These are phyloP conservation scores for Drosophila busckii DNA, from an alignment of 1,140 invertebrate genomes.

Conservation along the genomic window DNA sequence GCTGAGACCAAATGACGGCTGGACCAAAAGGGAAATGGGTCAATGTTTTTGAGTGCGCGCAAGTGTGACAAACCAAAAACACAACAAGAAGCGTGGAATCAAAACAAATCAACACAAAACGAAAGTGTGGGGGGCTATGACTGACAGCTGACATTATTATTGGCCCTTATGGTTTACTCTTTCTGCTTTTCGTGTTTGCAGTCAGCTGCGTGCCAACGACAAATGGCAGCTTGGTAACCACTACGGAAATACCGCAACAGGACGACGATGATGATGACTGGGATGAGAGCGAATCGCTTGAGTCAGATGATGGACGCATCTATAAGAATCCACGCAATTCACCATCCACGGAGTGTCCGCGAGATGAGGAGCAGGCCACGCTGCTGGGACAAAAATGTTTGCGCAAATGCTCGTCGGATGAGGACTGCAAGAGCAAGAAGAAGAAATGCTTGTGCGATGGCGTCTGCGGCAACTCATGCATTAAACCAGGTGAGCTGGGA, in stretches of 20 bases:
- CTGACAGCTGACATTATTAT: constrained; percentile 5
- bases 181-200: constrained; percentile 13
- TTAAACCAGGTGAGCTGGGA: constrained; percentile 92
- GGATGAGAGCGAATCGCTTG: constrained; percentile 81
- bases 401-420: constrained; percentile 94
- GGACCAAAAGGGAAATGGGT: constrained; percentile 53
- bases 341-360: constrained; percentile 88
- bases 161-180: not conserved
- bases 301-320: constrained; percentile 83
- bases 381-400: constrained; percentile 90
- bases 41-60: constrained; percentile 59
- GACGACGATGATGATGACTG: constrained; percentile 84
- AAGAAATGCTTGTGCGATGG: constrained; percentile 98
- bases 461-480: constrained; percentile 96
- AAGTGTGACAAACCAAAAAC: constrained; percentile 37
- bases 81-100: constrained; percentile 45
- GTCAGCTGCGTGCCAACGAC: constrained; percentile 66
- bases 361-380: constrained; percentile 86
- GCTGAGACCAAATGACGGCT: constrained; percentile 6
- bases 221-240: constrained; percentile 28
- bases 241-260: constrained; percentile 79
- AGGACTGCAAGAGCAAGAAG: constrained; percentile 97
- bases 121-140: constrained; percentile 1
- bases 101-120: constrained; percentile 50
- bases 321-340: constrained; percentile 95